Conservation (phyloP, 2,113 vertebrate species). For the Arizona elegans region DNA sequence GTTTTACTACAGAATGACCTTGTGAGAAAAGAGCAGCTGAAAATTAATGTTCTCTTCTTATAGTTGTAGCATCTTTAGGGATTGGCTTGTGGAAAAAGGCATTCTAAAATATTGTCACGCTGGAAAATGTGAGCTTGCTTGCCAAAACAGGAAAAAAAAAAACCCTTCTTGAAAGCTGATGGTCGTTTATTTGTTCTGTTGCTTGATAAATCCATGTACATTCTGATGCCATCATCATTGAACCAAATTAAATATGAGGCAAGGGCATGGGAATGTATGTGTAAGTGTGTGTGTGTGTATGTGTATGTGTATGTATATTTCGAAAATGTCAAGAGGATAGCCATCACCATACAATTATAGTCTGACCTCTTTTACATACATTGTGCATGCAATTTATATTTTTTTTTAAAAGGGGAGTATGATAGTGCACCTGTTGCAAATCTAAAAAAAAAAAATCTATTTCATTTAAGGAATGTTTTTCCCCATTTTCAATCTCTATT, state of each 20-base stretch:
- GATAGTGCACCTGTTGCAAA: background rate
- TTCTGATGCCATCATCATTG: background rate
- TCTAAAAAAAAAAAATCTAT: background rate
- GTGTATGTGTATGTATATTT: background rate
- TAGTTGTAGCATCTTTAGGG: background rate
- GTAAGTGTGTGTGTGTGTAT: no score
- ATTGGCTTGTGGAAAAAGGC: slow-evolving; percentile 4
- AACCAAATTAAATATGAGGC: background rate
- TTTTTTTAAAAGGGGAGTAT: background rate
- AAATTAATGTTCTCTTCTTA: slow-evolving; percentile 25
- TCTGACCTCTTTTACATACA: background rate
- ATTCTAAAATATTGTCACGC: background rate
- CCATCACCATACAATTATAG: background rate
- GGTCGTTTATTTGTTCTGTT: background rate
- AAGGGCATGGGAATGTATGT: background rate
- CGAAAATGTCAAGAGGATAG: background rate
- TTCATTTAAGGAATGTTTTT: background rate
- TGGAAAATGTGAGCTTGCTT: background rate
- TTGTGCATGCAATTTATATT: background rate
- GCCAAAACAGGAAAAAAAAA: background rate
- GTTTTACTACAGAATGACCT: slow-evolving; percentile 52
- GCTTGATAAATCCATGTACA: background rate
- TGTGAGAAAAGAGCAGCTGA: slow-evolving; percentile 23
- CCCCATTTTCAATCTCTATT: background rate
- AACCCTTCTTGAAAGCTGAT: no score